Conservation (phyloP, 2,113 vertebrate genomes). For the Hydropotes inermis region DNA sequence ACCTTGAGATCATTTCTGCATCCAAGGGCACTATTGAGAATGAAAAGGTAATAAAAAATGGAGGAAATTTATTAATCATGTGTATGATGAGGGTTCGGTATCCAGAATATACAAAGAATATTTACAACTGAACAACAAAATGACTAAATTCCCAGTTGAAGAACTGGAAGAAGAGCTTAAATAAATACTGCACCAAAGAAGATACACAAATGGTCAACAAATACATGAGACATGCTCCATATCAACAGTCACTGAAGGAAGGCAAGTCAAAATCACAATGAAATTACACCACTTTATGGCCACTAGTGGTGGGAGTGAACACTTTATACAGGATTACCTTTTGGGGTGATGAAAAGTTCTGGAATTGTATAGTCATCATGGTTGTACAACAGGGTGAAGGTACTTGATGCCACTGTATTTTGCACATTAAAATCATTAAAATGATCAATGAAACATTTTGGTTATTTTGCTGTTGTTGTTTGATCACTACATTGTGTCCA, state of each 20-base stretch:
- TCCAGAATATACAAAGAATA: background rate
- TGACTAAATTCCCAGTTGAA: background rate
- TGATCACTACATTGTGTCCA: background rate
- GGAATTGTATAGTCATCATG: background rate
- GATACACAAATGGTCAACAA: background rate
- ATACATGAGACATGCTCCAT: background rate
- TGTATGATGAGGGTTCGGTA: background rate
- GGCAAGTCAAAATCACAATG: background rate
- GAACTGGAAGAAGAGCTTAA: no score
- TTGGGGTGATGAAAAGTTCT: no score
- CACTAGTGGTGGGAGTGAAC: fast-evolving
- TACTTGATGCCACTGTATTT: background rate
- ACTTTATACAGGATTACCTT: fast-evolving
- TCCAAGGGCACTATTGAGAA: background rate
- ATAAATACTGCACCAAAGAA: background rate
- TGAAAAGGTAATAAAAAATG: background rate
- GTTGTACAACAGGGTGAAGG: fast-evolving
- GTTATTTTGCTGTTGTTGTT: background rate
- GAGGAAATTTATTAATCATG: background rate
- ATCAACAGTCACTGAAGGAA: no score
- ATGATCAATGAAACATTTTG: background rate
- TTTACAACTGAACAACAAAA: background rate
- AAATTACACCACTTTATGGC: fast-evolving
- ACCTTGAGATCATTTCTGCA: background rate
- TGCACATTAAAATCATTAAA: background rate